phyloP scores from a whole-genome alignment of 2,888 invertebrate species.

The Limenitis camilla region DNA sequence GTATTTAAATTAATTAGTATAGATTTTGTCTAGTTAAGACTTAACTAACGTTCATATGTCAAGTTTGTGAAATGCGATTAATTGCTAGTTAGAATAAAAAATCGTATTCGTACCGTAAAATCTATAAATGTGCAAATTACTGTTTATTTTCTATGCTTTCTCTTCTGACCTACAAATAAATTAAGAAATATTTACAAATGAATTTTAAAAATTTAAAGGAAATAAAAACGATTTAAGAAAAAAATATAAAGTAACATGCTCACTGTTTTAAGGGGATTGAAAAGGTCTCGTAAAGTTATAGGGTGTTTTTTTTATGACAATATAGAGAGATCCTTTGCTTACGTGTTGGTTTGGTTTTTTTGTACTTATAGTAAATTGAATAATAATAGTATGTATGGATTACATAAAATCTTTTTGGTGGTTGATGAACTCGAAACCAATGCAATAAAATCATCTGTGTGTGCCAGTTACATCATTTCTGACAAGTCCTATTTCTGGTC shows the following conservation, averaged over 20 bases:
- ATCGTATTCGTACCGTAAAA: slow-evolving; percentile 15
- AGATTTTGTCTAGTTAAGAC: neutral
- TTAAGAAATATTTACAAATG: neutral
- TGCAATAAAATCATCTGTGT: too few species aligned
- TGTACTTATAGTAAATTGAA: too few species aligned
- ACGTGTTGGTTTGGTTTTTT: too few species aligned
- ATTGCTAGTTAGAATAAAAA: slow-evolving; percentile 13
- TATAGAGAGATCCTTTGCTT: too few species aligned
- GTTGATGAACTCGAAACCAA: too few species aligned
- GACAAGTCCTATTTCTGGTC: too few species aligned
- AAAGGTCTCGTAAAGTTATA: too few species aligned
- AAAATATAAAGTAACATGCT: slow-evolving; percentile 6
- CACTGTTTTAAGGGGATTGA: neutral
- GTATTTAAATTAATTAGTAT: neutral
- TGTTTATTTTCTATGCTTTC: slow-evolving; percentile 16
- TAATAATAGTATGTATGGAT: too few species aligned
- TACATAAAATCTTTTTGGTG: too few species aligned
- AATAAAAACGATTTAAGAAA: slow-evolving; percentile 1
- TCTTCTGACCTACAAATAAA: slow-evolving; percentile 13
- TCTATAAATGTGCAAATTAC: slow-evolving; percentile 11
- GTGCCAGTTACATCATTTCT: too few species aligned
- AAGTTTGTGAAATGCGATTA: slow-evolving; percentile 8
- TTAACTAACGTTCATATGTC: neutral
- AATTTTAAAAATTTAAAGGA: neutral
- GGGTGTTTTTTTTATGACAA: too few species aligned